Evolutionary conservation across 2,888 invertebrate genomes (phyloP).

Genomic region (Coenonympha glycerion): DNA sequence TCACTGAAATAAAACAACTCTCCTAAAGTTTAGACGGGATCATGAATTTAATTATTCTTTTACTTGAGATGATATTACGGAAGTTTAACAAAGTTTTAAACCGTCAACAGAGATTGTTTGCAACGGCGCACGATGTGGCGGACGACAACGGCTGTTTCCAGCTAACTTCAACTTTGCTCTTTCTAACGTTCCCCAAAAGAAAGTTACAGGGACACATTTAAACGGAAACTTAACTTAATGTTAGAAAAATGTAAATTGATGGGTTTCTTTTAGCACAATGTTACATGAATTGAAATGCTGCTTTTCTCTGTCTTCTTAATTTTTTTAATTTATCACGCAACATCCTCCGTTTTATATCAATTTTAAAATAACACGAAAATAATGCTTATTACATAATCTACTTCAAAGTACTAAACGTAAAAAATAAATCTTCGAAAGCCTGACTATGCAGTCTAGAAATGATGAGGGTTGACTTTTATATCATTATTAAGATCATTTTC

Average conservation of each 20-base stretch:
- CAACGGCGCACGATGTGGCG: slow-evolving; percentile 36
- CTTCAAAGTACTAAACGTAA: slow-evolving; percentile 23
- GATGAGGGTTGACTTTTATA: slow-evolving; percentile 73
- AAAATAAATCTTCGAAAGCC: slow-evolving; percentile 35
- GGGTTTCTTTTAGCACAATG: not conserved
- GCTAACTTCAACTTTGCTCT: slow-evolving; percentile 45
- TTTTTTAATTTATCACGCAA: not conserved
- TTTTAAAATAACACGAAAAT: no score
- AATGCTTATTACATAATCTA: no score
- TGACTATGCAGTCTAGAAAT: slow-evolving; percentile 50
- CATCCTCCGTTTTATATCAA: no score
- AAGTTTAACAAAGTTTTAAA: slow-evolving; percentile 53
- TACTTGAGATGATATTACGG: slow-evolving; percentile 36
- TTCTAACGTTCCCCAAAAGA: slow-evolving; percentile 42
- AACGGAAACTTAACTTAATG: slow-evolving; percentile 24
- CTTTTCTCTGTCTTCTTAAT: not conserved
- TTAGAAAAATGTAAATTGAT: slow-evolving; percentile 1
- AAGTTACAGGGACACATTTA: slow-evolving; percentile 45
- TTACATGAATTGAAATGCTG: not conserved
- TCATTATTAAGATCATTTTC: slow-evolving; percentile 73
- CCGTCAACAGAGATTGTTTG: slow-evolving; percentile 51
- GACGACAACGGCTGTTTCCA: slow-evolving; percentile 40
- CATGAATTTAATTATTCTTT: slow-evolving; percentile 38
- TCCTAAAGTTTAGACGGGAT: no score
- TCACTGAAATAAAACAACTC: no score